A percentile compares a stretch with the other conserved stretches of the same genome.
Evolutionary conservation across 2,113 vertebrate genomes (phyloP).

Genomic region (Pleuronectes platessa): DNA sequence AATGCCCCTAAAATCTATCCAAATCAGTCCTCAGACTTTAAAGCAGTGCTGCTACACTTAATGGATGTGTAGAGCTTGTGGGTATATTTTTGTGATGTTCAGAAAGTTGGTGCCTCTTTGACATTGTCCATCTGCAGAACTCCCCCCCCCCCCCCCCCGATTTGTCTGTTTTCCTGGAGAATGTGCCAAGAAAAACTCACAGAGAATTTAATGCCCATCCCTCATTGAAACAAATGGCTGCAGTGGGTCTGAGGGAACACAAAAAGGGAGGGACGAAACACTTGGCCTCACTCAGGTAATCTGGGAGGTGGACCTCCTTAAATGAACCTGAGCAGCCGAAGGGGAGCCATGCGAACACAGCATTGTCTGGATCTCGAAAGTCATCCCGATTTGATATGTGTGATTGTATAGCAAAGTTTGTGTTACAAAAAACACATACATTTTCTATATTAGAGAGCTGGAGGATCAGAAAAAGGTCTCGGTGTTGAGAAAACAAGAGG

Average conservation of each 20-base stretch:
- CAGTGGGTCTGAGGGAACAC: slow-evolving; percentile 40
- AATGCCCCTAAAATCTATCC: neutral
- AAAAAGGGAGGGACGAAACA: slow-evolving; percentile 25
- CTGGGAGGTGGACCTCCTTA: neutral
- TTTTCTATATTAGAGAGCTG: neutral
- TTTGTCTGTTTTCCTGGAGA: slow-evolving; percentile 6
- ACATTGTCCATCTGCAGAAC: slow-evolving; percentile 27
- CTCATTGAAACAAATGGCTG: slow-evolving; percentile 30
- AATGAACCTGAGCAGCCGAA: slow-evolving; percentile 15
- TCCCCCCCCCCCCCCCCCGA: neutral
- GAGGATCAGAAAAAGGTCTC: slow-evolving; percentile 1
- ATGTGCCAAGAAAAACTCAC: slow-evolving; percentile 57
- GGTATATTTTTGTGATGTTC: neutral
- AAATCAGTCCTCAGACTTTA: neutral
- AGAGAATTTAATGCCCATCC: slow-evolving; percentile 42
- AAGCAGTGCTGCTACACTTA: too few species aligned
- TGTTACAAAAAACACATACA: neutral
- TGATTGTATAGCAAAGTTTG: neutral
- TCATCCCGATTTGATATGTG: neutral
- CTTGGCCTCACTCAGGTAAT: slow-evolving; percentile 41
- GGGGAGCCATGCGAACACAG: slow-evolving; percentile 44
- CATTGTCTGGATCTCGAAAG: slow-evolving; percentile 9
- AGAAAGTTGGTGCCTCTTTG: neutral
- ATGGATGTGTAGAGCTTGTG: too few species aligned
- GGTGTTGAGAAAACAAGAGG: slow-evolving; percentile 29